A percentile compares a stretch with the other conserved stretches of the same genome.
phyloP scores from a whole-genome alignment of 2,113 vertebrate genomes.

The Morphnarchus princeps region DNA sequence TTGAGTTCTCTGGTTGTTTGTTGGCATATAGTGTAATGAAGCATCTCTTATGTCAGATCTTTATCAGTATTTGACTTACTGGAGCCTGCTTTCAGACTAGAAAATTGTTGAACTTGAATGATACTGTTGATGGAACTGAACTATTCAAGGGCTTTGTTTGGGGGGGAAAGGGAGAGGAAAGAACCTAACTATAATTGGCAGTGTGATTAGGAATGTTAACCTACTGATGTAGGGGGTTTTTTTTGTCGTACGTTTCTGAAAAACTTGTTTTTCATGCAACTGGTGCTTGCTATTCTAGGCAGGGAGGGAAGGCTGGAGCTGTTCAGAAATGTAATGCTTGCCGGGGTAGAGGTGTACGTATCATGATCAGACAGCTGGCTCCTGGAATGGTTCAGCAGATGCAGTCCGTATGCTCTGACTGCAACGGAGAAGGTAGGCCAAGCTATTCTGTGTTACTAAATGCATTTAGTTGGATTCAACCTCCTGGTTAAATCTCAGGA shows the following conservation, averaged over 20 bases:
- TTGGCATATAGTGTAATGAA: background rate
- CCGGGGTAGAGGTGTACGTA: conserved; percentile 91
- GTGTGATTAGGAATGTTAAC: background rate
- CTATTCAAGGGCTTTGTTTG: background rate
- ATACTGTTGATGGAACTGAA: background rate
- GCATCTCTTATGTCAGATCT: background rate
- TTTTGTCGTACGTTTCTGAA: background rate
- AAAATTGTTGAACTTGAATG: background rate
- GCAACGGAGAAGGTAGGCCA: conserved; percentile 91
- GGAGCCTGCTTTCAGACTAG: background rate
- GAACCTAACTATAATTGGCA: background rate
- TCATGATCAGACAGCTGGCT: conserved; percentile 98
- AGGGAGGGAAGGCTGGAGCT: conserved; percentile 94
- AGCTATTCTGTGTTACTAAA: background rate
- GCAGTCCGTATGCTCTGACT: conserved; percentile 97
- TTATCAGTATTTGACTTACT: background rate
- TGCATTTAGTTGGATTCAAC: background rate
- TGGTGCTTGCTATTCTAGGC: conserved; percentile 73
- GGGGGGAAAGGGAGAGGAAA: background rate
- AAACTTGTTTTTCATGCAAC: background rate
- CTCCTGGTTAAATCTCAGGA: background rate
- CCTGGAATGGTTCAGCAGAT: conserved; percentile 99
- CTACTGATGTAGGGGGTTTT: background rate
- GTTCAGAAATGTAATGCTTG: conserved; percentile 96
- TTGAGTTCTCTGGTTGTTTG: background rate